Conservation (phyloP, 2,888 invertebrate genomes). For the Pedicia rivosa region DNA sequence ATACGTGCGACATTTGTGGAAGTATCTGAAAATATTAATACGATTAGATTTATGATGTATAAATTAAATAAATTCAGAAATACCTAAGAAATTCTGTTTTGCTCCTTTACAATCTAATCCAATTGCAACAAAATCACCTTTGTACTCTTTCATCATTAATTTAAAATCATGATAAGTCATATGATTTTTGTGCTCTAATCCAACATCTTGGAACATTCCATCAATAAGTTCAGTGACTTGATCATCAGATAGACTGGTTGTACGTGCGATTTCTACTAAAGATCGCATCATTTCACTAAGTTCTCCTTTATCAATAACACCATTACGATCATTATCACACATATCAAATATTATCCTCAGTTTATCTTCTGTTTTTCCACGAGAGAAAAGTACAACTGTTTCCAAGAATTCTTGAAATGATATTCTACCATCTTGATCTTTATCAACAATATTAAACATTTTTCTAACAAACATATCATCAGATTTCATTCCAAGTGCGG, state of each 20-base stretch:
- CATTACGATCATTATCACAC: constrained; percentile 91
- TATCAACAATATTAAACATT: constrained; percentile 96
- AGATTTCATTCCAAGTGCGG: constrained; percentile 86
- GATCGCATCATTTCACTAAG: constrained; percentile 87
- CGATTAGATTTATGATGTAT: too few species aligned
- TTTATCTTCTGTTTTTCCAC: constrained; percentile 86
- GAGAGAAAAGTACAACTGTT: constrained; percentile 80
- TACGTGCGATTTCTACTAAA: constrained; percentile 81
- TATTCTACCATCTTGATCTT: constrained; percentile 82
- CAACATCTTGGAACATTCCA: constrained; percentile 88
- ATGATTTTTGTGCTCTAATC: constrained; percentile 76
- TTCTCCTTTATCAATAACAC: constrained; percentile 86
- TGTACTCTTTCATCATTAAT: constrained; percentile 92
- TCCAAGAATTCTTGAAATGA: constrained; percentile 93
- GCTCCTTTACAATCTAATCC: constrained; percentile 90
- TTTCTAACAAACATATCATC: constrained; percentile 91
- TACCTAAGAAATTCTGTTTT: constrained; percentile 63
- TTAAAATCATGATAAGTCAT: constrained; percentile 86
- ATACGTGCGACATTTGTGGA: constrained; percentile 89
- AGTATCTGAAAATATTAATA: constrained; percentile 45
- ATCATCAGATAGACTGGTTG: constrained; percentile 76
- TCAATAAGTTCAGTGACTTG: constrained; percentile 85
- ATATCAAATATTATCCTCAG: constrained; percentile 90
- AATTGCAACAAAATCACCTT: constrained; percentile 88
- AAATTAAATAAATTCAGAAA: too few species aligned